Conservation (phyloP, 2,113 vertebrate genomes). For the Circaetus cinerascens region DNA sequence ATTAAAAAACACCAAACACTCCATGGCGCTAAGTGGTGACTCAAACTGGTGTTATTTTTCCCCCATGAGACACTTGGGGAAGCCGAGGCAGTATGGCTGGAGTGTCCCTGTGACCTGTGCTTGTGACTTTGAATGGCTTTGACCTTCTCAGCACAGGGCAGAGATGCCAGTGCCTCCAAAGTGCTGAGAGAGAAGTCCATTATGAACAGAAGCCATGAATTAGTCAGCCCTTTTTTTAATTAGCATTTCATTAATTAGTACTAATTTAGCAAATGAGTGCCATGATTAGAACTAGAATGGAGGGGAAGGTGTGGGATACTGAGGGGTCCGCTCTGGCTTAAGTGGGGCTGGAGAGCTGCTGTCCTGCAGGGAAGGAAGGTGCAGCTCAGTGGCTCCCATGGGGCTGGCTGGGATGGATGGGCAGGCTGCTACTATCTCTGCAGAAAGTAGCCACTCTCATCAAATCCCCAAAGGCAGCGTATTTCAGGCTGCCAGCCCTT, state of each 20-base stretch:
- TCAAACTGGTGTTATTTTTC: neutral
- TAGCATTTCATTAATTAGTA: neutral
- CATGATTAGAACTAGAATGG: neutral
- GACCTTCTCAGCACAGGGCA: neutral
- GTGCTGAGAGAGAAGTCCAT: neutral
- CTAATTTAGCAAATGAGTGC: neutral
- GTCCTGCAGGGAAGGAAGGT: neutral
- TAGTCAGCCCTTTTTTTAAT: neutral
- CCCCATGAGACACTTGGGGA: neutral
- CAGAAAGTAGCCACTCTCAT: neutral
- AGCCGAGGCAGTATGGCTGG: neutral
- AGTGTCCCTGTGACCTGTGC: neutral
- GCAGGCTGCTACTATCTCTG: neutral
- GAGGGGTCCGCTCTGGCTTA: neutral
- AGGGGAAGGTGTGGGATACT: neutral
- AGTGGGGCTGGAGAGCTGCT: neutral
- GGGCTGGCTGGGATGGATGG: fast-evolving
- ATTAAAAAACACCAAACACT: slow-evolving; percentile 7
- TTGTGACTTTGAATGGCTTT: neutral
- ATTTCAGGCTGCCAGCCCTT: neutral
- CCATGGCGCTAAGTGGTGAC: neutral
- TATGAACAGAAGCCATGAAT: neutral
- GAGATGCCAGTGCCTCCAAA: neutral
- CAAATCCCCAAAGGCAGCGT: neutral
- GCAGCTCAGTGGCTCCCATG: neutral